phyloP scores from a whole-genome alignment of 64 coral and sea anemone genomes.

The Orbicella faveolata region DNA sequence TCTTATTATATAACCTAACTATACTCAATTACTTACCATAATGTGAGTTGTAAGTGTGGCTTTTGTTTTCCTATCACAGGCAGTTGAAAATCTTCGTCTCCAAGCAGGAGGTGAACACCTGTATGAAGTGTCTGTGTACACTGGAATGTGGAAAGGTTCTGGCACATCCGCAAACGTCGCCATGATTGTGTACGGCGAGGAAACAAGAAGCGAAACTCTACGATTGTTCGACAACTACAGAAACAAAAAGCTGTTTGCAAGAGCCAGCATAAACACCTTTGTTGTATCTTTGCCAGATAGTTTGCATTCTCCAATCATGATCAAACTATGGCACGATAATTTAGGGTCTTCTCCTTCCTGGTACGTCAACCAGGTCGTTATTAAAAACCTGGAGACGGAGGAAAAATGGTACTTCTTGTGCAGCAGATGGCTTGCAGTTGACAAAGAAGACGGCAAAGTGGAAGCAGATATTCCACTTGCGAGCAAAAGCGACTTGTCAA shows the following conservation, averaged over 20 bases:
- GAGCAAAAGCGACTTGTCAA: constrained; percentile 59
- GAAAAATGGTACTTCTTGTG: constrained; percentile 75
- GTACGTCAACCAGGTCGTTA: constrained; percentile 73
- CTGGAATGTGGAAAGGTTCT: constrained; percentile 84
- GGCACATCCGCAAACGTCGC: constrained; percentile 85
- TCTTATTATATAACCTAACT: no score
- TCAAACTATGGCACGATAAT: constrained; percentile 91
- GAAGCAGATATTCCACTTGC: constrained; percentile 69
- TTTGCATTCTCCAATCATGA: constrained; percentile 42
- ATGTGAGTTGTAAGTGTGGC: no score
- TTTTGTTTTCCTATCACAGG: constrained; percentile 19
- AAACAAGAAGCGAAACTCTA: constrained; percentile 63
- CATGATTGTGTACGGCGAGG: constrained; percentile 64
- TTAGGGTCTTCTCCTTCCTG: constrained; percentile 69
- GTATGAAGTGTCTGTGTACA: constrained; percentile 75
- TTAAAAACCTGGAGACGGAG: constrained; percentile 56
- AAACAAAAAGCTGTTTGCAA: constrained; percentile 70
- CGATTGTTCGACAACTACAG: constrained; percentile 67
- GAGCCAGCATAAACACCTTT: constrained; percentile 86
- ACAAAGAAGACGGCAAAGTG: constrained; percentile 77
- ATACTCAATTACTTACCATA: no score
- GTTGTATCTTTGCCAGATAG: constrained; percentile 61
- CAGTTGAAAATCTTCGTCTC: constrained; percentile 70
- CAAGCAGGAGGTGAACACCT: constrained; percentile 32
- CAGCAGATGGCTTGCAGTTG: constrained; percentile 85